These are phyloP conservation scores for Micropterix aruncella DNA, from an alignment of 2,888 invertebrate genomes.

Conservation along the genomic window DNA sequence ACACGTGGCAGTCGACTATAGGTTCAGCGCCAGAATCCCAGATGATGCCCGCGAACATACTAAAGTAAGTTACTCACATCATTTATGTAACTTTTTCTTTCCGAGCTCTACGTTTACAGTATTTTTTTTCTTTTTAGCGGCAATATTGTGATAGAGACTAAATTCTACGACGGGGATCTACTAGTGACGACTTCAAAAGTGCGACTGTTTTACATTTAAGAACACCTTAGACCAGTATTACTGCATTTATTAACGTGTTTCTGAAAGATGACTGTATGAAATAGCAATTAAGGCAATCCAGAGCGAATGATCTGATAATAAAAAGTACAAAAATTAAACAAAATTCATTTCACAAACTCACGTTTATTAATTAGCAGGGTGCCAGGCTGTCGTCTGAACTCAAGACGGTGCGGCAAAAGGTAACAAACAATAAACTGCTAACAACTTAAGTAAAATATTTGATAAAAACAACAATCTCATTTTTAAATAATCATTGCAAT, in stretches of 20 bases:
- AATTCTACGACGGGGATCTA: constrained; percentile 90
- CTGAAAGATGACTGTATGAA: no score
- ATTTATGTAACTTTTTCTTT: constrained; percentile 3
- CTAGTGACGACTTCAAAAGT: constrained; percentile 91
- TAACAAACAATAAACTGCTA: neutral
- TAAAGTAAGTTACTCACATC: constrained; percentile 57
- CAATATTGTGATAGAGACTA: constrained; percentile 92
- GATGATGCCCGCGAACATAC: constrained; percentile 99
- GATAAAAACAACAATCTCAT: neutral
- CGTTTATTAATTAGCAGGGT: neutral
- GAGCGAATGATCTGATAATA: no score
- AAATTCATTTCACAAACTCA: neutral
- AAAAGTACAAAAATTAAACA: neutral
- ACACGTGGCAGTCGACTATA: constrained; percentile 98
- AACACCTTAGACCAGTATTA: neutral
- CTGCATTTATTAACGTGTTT: no score
- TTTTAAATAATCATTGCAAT: neutral
- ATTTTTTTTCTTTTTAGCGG: constrained; percentile 61
- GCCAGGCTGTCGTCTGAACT: neutral
- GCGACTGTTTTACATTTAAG: constrained; percentile 84
- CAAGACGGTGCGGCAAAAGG: neutral
- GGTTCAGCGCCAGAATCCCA: constrained; percentile 98
- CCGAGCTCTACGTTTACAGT: constrained; percentile 5
- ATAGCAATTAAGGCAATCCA: no score
- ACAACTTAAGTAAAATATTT: neutral